A percentile compares a stretch with the other conserved stretches of the same genome.
Conservation (phyloP, 2,113 vertebrate species). For the Neotoma lepida region DNA sequence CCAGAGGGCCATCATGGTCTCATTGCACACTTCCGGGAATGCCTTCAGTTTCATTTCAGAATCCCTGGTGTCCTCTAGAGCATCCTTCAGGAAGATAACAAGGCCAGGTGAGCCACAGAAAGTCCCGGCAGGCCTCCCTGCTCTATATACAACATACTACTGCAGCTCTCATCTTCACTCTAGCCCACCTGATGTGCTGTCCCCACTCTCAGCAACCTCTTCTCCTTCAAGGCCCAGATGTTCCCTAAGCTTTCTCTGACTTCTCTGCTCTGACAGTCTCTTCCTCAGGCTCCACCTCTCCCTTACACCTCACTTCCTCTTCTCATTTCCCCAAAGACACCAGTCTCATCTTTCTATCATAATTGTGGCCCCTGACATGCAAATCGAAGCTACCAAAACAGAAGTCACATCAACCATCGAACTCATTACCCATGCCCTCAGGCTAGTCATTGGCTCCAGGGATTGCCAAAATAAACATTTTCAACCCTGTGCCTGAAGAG, state of each 20-base stretch:
- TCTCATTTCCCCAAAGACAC: not conserved
- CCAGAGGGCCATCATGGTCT: constrained; percentile 91
- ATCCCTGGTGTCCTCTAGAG: constrained; percentile 86
- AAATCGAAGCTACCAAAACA: not conserved
- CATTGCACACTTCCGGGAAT: constrained; percentile 89
- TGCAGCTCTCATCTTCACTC: not conserved
- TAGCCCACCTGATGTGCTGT: not conserved
- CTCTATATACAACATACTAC: not conserved
- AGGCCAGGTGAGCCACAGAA: not conserved
- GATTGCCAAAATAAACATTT: not conserved
- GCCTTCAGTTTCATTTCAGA: constrained; percentile 89
- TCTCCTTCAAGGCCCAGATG: not conserved
- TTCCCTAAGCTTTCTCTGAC: not conserved
- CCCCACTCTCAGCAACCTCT: not conserved
- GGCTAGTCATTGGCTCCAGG: not conserved
- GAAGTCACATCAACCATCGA: not conserved
- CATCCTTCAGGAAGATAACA: constrained; percentile 83
- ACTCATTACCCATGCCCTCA: not conserved
- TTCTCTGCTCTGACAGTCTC: not conserved
- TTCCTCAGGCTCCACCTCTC: not conserved
- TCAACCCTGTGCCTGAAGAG: not conserved
- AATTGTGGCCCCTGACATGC: not conserved
- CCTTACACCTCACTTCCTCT: not conserved
- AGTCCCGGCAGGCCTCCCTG: not conserved
- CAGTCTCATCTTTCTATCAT: not conserved